Evolutionary conservation across 1,140 invertebrate species (phyloP).

Genomic region (Lordiphosa mommai): DNA sequence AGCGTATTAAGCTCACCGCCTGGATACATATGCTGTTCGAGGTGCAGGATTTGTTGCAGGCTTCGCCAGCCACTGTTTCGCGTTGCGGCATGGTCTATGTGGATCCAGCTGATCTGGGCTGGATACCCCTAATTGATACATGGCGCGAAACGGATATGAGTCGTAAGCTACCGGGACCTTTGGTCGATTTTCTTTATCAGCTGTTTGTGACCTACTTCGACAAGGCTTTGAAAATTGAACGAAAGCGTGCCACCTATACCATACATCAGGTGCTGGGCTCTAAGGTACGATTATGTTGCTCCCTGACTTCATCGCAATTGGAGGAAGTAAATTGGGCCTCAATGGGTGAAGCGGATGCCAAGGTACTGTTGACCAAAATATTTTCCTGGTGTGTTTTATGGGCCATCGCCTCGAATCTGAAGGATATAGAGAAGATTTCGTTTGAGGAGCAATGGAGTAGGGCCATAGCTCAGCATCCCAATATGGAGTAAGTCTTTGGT

Average conservation of each 20-base stretch:
- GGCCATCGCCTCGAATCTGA: conserved; percentile 90
- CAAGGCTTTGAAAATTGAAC: conserved; percentile 84
- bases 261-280: conserved; percentile 90
- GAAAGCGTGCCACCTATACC: conserved; percentile 83
- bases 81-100: conserved; percentile 94
- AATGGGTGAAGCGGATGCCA: conserved; percentile 31
- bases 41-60: conserved; percentile 91
- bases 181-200: conserved; percentile 82
- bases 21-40: conserved; percentile 94
- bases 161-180: conserved; percentile 81
- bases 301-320: conserved; percentile 86
- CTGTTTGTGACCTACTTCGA: conserved; percentile 85
- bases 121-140: conserved; percentile 89
- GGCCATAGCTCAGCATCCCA: conserved; percentile 32
- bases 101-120: conserved; percentile 89
- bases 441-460: conserved; percentile 83
- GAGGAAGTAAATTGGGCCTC: conserved; percentile 55
- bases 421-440: conserved; percentile 84
- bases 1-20: conserved; percentile 92
- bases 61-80: conserved; percentile 94
- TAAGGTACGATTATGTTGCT: conserved; percentile 88
- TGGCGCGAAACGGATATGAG: conserved; percentile 86
- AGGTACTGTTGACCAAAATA: conserved; percentile 61
- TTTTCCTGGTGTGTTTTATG: conserved; percentile 82
- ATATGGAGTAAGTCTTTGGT: conserved; percentile 39